Evolutionary conservation across 2,797 vertebrate species (phyloP), one percentile per base, ranked within the genome.

Genomic region (Gila robusta): DNA sequence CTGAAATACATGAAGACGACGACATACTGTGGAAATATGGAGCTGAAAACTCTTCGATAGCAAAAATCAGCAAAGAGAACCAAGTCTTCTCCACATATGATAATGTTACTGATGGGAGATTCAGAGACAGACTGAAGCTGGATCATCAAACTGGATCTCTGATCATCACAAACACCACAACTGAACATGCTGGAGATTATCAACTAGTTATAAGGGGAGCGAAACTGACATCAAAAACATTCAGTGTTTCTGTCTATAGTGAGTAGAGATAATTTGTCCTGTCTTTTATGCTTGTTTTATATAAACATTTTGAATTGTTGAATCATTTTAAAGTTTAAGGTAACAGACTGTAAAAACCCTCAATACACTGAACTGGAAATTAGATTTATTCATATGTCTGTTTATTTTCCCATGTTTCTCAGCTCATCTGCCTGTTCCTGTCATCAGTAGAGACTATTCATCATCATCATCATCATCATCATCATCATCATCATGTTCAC

Each of bases 51-150:
- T 7, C 23, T 72, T 0, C 0, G 2, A 16, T 72, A 2, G 70
- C 12, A 8, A 44, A 8, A 72, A 44, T 72, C 11, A 41, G 16
- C 3, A 4, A 0, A 0, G 21, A 70, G 67, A 39, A 6, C 0
- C 2, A 0, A 41, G 1, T 0, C 19, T 23, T 6, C 5, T 1
- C 0, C 0, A 7, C 5, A 41, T 71, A 0, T 44, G 0, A 71
- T n/a, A 11, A 0, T 49, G 47, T 16, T n/a, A 0, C 10, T n/a
- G 67, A n/a, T 26, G 23, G 0, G 6, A 71, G 39, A 71, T 71
- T 71, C 69, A 44, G 21, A 71, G 23, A 71, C 69, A 16, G 39
- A 44, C 23, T 71, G 69, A 71, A 71, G 11, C 11, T 71, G 39
- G 39, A 71, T 0, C 0, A 71, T 8, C 69, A 71, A 44, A 71